phyloP scores from a whole-genome alignment of 1,140 invertebrate species.

The Subanguina moxae region DNA sequence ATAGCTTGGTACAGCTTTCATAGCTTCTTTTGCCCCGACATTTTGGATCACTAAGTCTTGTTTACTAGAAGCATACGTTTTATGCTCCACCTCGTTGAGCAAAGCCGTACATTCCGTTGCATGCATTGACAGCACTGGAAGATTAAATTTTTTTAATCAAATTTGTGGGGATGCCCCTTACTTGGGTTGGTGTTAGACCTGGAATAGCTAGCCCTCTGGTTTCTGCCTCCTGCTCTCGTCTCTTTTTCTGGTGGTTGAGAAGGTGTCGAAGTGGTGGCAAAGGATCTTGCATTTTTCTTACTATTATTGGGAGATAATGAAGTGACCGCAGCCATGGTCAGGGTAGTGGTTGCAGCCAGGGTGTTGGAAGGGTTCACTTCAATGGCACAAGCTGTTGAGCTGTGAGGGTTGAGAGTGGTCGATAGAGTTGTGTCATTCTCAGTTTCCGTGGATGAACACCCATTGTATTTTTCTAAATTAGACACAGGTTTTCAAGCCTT shows the following conservation, averaged over 20 bases:
- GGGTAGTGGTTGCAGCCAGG: background rate
- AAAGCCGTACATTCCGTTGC: background rate
- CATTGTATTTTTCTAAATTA: no score
- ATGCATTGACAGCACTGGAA: background rate
- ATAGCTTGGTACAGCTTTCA: background rate
- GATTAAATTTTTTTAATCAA: no score
- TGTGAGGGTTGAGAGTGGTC: background rate
- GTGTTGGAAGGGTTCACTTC: background rate
- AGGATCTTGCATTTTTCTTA: background rate
- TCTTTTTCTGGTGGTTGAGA: background rate
- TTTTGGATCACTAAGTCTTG: background rate
- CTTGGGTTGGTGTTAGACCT: constrained; percentile 3
- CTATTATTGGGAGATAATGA: background rate
- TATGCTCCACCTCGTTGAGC: background rate
- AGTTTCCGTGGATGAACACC: background rate
- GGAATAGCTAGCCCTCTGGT: background rate
- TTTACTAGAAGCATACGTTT: background rate
- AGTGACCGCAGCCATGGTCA: constrained; percentile 1
- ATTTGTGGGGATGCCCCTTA: background rate
- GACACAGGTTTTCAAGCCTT: no score
- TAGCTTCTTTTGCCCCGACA: background rate
- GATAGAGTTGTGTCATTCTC: constrained; percentile 6
- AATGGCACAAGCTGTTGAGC: background rate
- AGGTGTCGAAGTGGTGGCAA: background rate
- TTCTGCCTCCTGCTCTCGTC: no score